Percentiles rank a stretch among this genome's conserved stretches.
These are phyloP conservation scores for Carcinoscorpius rotundicauda DNA, from an alignment of 1,140 invertebrate species.

Conservation along the genomic window DNA sequence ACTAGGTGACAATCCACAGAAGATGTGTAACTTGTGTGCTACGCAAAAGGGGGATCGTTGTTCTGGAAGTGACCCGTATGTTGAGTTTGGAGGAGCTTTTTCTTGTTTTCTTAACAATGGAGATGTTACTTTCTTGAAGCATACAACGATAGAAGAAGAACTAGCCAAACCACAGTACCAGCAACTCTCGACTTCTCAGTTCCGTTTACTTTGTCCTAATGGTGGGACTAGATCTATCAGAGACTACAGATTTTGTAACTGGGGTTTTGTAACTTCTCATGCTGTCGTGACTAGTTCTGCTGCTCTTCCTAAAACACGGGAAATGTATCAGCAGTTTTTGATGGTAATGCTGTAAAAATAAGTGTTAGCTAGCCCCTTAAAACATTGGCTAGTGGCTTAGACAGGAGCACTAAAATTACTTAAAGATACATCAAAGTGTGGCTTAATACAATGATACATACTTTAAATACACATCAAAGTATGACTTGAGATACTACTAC, in stretches of 20 bases:
- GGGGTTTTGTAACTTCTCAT: slow-evolving; percentile 63
- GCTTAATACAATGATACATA: too few relatives aligned
- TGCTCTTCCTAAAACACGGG: slow-evolving; percentile 43
- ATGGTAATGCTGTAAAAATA: slow-evolving; percentile 12
- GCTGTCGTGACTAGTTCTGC: slow-evolving; percentile 77
- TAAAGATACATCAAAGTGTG: too few relatives aligned
- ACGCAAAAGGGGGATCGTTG: slow-evolving; percentile 61
- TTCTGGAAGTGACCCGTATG: slow-evolving; percentile 72
- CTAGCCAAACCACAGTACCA: slow-evolving; percentile 28
- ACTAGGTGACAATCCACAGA: slow-evolving; percentile 59
- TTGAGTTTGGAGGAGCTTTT: slow-evolving; percentile 53
- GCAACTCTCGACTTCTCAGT: slow-evolving; percentile 36
- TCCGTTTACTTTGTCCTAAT: slow-evolving; percentile 77
- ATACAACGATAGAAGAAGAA: slow-evolving; percentile 67
- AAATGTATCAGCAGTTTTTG: slow-evolving; percentile 41
- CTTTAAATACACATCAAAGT: too few relatives aligned
- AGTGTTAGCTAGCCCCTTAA: not conserved
- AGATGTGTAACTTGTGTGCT: slow-evolving; percentile 70
- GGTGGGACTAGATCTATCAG: slow-evolving; percentile 53
- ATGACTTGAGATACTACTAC: too few relatives aligned
- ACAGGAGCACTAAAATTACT: too few relatives aligned
- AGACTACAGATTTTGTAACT: slow-evolving; percentile 34
- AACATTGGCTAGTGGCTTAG: too few relatives aligned
- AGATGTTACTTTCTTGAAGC: slow-evolving; percentile 84
- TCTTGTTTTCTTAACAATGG: slow-evolving; percentile 38